Evolutionary conservation across 2,113 vertebrate species (phyloP), one percentile per base, ranked within the genome.

Genomic region (Turdus rufiventris): DNA sequence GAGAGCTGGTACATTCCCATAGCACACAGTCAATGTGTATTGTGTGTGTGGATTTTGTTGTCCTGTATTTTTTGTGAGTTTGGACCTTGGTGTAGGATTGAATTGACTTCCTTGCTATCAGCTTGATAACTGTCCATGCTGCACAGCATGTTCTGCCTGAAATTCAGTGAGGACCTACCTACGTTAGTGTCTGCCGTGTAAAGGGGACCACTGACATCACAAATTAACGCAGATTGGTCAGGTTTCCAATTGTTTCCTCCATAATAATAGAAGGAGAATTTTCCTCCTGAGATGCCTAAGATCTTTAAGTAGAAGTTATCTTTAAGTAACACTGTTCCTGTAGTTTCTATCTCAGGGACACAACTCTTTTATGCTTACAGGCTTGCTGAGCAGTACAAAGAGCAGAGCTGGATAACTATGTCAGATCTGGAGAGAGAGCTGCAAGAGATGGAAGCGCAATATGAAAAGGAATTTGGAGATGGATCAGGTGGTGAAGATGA

Each of bases 391-490:
- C 97, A 98, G 76, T 99, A 99, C 96, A 98, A 98, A 95, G 99
- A 99, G 81, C 99, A 99, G 98, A 99, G 98, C 97, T 99, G 99
- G 99, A 98, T 98, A 18, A 97, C 98, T 11, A 97, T 99, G 98
- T 98, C 98, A 12, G 98, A 98, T 66, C 96, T 99, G 51, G 99
- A 99, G 97, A 99, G 98, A 95, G 99, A 99, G 91, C 97, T 99
- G 88, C 98, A 98, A 97, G 98, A 99, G 97, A 99, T 99, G 84
- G 99, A 99, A 93, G 99, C 98, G 8, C 98, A 98, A 66, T 99
- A 99, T 3, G 98, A 98, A 54, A 97, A 98, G 94, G 98, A 99
- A 96, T 99, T 99, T 95, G 99, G 98, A 90, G 99, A 99, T 43
- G 98, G 97, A 18, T 98, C 98, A 1, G 98, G 97, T 45, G 98